phyloP scores from a whole-genome alignment of 1,140 invertebrate species.

The Drosophila triauraria region DNA sequence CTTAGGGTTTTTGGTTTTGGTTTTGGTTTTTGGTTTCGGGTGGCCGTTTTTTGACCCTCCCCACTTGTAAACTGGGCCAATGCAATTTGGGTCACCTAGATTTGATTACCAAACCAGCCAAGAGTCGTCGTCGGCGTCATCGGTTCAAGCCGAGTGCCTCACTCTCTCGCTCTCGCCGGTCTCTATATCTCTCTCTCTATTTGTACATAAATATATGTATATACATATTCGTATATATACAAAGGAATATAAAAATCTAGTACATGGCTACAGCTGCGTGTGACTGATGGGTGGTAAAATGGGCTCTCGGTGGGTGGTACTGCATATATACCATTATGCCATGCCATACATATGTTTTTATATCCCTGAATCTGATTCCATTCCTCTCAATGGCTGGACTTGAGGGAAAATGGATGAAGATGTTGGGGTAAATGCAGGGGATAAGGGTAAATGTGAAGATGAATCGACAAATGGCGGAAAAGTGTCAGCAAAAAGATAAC shows the following conservation, averaged over 20 bases:
- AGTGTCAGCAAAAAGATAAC: constrained; percentile 22
- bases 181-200: constrained; percentile 22
- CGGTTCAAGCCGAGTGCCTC: constrained; percentile 48
- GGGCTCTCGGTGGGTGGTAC: constrained; percentile 32
- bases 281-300: constrained; percentile 21
- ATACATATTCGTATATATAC: constrained; percentile 6
- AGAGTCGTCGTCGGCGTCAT: constrained; percentile 44
- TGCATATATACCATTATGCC: background rate
- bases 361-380: constrained; percentile 20
- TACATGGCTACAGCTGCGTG: constrained; percentile 49
- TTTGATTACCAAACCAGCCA: constrained; percentile 63
- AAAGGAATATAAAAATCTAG: constrained; percentile 28
- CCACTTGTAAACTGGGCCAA: constrained; percentile 48
- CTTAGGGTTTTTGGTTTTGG: background rate
- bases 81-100: constrained; percentile 66
- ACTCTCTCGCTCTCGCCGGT: constrained; percentile 18
- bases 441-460: constrained; percentile 9
- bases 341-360: constrained; percentile 26
- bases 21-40: constrained; percentile 2
- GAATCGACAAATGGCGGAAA: constrained; percentile 10
- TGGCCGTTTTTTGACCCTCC: constrained; percentile 13
- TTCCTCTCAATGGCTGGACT: constrained; percentile 10
- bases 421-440: background rate
- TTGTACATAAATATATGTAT: constrained; percentile 6
- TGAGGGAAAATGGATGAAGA: constrained; percentile 10